Conservation (phyloP, 1,140 invertebrate species). For the Drosophila sp. region DNA sequence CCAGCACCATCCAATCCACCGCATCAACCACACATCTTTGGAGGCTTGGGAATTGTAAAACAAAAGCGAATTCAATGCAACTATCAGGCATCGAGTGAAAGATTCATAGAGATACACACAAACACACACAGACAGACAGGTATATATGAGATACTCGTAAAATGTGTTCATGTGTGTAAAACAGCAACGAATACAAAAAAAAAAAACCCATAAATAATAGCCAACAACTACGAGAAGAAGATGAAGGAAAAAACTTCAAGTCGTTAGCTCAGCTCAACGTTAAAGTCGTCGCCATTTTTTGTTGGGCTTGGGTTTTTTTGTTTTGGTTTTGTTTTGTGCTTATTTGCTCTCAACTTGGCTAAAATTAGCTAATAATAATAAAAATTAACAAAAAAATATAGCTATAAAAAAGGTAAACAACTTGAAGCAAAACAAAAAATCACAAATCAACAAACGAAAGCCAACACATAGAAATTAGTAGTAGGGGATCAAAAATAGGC, state of each 20-base stretch:
- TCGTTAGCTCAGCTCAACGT: slow-evolving; percentile 52
- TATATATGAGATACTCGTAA: slow-evolving; percentile 52
- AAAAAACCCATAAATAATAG: slow-evolving; percentile 60
- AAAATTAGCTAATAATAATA: slow-evolving; percentile 74
- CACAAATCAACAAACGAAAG: slow-evolving; percentile 33
- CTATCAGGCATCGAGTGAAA: slow-evolving; percentile 35
- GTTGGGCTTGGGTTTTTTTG: background rate
- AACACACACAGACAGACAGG: background rate
- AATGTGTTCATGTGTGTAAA: slow-evolving; percentile 44
- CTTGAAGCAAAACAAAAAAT: slow-evolving; percentile 30
- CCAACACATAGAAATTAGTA: slow-evolving; percentile 10
- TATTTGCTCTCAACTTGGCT: slow-evolving; percentile 40
- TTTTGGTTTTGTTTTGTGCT: background rate
- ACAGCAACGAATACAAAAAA: slow-evolving; percentile 34
- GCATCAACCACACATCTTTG: slow-evolving; percentile 50
- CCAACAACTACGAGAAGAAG: slow-evolving; percentile 27
- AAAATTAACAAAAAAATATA: slow-evolving; percentile 36
- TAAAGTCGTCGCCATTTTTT: slow-evolving; percentile 59
- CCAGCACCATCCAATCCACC: slow-evolving; percentile 60
- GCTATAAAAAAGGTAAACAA: slow-evolving; percentile 50
- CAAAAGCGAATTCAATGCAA: slow-evolving; percentile 56
- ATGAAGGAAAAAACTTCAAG: slow-evolving; percentile 46
- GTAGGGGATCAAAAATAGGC: slow-evolving; percentile 18
- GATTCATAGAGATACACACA: slow-evolving; percentile 39
- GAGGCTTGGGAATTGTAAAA: slow-evolving; percentile 64